Conservation (phyloP, 1,140 invertebrate species). For the Adelges cooleyi region DNA sequence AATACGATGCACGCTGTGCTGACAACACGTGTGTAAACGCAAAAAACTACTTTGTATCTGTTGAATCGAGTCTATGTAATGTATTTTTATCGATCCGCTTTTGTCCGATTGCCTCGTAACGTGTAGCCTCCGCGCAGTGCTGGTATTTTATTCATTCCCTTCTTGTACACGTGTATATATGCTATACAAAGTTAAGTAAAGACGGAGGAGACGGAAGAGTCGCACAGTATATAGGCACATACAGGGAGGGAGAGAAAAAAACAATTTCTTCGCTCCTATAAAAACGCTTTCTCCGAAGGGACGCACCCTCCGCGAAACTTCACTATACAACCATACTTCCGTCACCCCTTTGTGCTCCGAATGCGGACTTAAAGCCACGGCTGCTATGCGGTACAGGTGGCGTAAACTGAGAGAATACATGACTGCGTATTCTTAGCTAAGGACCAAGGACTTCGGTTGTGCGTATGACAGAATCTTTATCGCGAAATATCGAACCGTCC, state of each 20-base stretch:
- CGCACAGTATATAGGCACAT: not conserved
- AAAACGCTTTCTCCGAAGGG: slow-evolving; percentile 16
- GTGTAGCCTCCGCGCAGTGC: not conserved
- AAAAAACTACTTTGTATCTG: too few species aligned
- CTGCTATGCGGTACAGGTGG: not conserved
- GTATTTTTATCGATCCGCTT: too few species aligned
- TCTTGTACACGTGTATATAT: not conserved
- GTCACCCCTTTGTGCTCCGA: not conserved
- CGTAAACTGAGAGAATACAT: slow-evolving; percentile 4
- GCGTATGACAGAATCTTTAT: not conserved
- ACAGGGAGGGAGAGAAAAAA: not conserved
- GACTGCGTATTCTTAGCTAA: slow-evolving; percentile 7
- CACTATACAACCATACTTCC: too few species aligned
- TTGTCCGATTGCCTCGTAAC: too few species aligned
- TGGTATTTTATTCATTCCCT: slow-evolving; percentile 11
- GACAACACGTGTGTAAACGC: too few species aligned
- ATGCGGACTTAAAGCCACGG: too few species aligned
- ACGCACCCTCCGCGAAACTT: not conserved
- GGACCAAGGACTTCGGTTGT: not conserved
- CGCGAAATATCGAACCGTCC: not conserved
- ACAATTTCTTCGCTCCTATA: slow-evolving; percentile 21
- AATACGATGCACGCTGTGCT: too few species aligned
- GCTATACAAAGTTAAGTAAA: not conserved
- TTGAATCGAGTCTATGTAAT: too few species aligned
- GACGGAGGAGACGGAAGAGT: too few species aligned